Conservation (phyloP, 37 sponge, comb jelly and placozoan species). For the Halichondria panicea region DNA sequence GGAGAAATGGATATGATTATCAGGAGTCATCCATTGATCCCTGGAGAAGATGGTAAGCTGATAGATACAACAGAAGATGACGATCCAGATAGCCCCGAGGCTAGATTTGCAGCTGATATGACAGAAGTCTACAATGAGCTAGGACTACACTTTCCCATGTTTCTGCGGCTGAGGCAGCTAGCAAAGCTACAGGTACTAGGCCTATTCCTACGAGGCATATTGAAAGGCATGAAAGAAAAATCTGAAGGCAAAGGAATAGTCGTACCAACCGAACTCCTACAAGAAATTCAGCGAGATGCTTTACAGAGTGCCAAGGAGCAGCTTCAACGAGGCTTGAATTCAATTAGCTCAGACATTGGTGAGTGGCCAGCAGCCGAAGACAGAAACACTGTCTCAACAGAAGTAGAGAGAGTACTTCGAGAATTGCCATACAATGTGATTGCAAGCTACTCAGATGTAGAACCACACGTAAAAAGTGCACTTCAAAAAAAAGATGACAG, state of each 20-base stretch:
- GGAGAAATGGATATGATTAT: conserved; percentile 49
- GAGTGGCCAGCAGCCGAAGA: conserved; percentile 21
- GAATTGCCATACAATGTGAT: not conserved
- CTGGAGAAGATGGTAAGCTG: conserved; percentile 62
- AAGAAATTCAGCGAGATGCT: conserved; percentile 2
- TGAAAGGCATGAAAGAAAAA: conserved; percentile 16
- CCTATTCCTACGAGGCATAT: not conserved
- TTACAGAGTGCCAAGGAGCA: not conserved
- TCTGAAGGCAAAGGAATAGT: conserved; percentile 4
- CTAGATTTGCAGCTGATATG: conserved; percentile 63
- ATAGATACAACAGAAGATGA: conserved; percentile 40
- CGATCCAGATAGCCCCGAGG: conserved; percentile 72
- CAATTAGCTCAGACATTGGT: conserved; percentile 9
- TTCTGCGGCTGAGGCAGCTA: conserved; percentile 60
- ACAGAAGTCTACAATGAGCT: conserved; percentile 54
- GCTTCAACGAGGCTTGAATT: not conserved
- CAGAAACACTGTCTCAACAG: no score
- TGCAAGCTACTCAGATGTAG: conserved; percentile 2
- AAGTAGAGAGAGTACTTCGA: not conserved
- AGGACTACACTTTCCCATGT: conserved; percentile 57
- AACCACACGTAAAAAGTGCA: not conserved
- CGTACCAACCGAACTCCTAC: not conserved
- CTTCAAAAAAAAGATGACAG: not conserved
- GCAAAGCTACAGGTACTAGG: conserved; percentile 48
- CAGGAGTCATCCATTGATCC: conserved; percentile 49